Percentiles rank a stretch among this genome's conserved stretches.
Evolutionary conservation across 2,113 vertebrate genomes (phyloP).

Genomic region (Ophiodon elongatus): DNA sequence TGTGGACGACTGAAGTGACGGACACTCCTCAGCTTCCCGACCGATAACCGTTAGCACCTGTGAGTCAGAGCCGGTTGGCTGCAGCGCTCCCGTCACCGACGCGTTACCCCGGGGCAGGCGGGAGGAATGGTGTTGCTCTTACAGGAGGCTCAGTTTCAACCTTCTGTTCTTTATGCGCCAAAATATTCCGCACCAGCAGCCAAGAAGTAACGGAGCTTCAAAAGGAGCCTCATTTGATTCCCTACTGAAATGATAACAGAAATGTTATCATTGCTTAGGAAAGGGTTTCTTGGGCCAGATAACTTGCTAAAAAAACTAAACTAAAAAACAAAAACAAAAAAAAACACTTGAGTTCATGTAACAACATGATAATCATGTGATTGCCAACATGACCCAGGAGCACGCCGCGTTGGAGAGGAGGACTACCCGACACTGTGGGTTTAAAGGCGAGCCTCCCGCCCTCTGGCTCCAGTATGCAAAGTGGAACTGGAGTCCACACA

Average conservation of each 20-base stretch:
- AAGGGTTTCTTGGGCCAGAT: not conserved
- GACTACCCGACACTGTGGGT: not conserved
- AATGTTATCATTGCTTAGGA: not conserved
- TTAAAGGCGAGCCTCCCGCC: not conserved
- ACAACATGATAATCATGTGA: not conserved
- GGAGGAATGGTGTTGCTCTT: not conserved
- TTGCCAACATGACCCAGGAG: not conserved
- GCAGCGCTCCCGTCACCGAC: not conserved
- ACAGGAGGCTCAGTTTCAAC: not conserved
- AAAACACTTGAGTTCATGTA: not conserved
- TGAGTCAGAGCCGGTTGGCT: slow-evolving; percentile 36
- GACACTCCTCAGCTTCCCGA: slow-evolving; percentile 1
- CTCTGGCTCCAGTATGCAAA: slow-evolving; percentile 57
- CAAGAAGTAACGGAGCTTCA: not conserved
- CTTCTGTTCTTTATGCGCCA: not conserved
- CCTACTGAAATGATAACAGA: not conserved
- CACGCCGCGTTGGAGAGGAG: not conserved
- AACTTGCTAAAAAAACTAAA: not conserved
- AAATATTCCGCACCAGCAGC: not conserved
- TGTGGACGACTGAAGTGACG: not conserved
- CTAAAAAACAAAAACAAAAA: too few species aligned
- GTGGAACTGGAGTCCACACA: slow-evolving; percentile 53
- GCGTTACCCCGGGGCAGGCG: not conserved
- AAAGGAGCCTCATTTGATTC: not conserved
- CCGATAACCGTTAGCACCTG: slow-evolving; percentile 28